Percentiles rank a stretch among this genome's conserved stretches.
Evolutionary conservation across 1,140 invertebrate genomes (phyloP).

Genomic region (Orussus abietinus): DNA sequence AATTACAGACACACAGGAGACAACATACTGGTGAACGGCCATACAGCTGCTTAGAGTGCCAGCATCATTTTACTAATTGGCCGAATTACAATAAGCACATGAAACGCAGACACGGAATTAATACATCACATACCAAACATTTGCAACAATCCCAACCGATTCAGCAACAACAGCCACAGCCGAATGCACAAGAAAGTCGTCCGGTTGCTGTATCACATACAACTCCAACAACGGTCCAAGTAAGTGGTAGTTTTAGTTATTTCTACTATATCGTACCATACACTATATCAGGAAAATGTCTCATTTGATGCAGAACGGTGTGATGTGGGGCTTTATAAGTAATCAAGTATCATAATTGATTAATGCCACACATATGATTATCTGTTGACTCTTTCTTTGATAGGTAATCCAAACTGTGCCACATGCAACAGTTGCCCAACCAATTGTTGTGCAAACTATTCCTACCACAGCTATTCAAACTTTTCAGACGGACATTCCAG

Average conservation of each 20-base stretch:
- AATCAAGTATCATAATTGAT: background rate
- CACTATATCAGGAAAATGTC: too few relatives aligned
- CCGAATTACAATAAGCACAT: slow-evolving; percentile 75
- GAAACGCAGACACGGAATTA: slow-evolving; percentile 65
- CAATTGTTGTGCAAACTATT: slow-evolving; percentile 44
- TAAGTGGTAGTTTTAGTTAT: too few relatives aligned
- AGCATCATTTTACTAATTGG: slow-evolving; percentile 72
- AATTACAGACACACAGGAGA: slow-evolving; percentile 57
- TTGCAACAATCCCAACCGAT: slow-evolving; percentile 28
- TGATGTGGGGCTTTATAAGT: background rate
- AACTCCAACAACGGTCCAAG: slow-evolving; percentile 36
- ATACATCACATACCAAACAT: slow-evolving; percentile 50
- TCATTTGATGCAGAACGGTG: too few relatives aligned
- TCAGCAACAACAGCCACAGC: slow-evolving; percentile 27
- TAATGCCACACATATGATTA: background rate
- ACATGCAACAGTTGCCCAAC: slow-evolving; percentile 32
- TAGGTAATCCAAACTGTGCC: slow-evolving; percentile 45
- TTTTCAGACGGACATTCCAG: slow-evolving; percentile 33
- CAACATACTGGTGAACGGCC: slow-evolving; percentile 61
- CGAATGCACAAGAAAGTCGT: slow-evolving; percentile 20
- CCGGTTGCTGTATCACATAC: slow-evolving; percentile 26
- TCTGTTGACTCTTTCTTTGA: slow-evolving; percentile 12
- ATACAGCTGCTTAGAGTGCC: slow-evolving; percentile 56
- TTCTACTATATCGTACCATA: too few relatives aligned
- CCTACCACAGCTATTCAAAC: slow-evolving; percentile 38